phyloP scores from a whole-genome alignment of 2,797 vertebrate species.

The Labroides dimidiatus region DNA sequence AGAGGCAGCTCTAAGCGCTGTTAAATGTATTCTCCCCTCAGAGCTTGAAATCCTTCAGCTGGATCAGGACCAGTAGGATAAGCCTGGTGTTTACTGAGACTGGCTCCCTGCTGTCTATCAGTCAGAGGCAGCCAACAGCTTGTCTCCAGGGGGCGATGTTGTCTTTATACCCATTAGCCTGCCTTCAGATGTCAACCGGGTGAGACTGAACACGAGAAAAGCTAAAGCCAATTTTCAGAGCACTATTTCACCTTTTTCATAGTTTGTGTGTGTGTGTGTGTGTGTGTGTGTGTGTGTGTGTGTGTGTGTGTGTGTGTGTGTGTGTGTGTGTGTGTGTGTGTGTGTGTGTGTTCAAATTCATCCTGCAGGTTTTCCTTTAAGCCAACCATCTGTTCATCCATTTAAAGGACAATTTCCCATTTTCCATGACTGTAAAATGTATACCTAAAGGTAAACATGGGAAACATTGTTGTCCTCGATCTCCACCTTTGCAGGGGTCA shows the following conservation, averaged over 20 bases:
- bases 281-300: conserved; percentile 9
- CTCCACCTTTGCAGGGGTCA: conserved; percentile 26
- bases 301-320: conserved; percentile 12
- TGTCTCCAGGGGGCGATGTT: conserved; percentile 28
- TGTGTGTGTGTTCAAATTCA: conserved; percentile 5
- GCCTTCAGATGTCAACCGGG: conserved; percentile 36
- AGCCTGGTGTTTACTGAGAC: conserved; percentile 6
- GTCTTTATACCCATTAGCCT: conserved; percentile 4
- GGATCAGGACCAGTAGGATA: conserved; percentile 10
- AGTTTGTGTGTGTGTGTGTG: conserved; percentile 1
- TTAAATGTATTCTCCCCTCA: not conserved
- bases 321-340: conserved; percentile 7
- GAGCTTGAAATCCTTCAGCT: not conserved
- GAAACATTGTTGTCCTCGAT: not conserved
- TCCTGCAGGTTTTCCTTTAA: not conserved
- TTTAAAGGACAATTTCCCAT: not conserved
- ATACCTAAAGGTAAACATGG: not conserved
- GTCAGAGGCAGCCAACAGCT: not conserved
- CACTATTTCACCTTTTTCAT: conserved; percentile 15
- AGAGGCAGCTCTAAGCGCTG: not conserved
- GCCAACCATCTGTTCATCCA: not conserved
- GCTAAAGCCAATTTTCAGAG: conserved; percentile 7
- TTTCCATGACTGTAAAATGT: not conserved
- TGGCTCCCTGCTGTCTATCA: not conserved
- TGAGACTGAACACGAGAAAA: conserved; percentile 30